phyloP scores from a whole-genome alignment of 2,797 vertebrate species.

The Carduelis carduelis region DNA sequence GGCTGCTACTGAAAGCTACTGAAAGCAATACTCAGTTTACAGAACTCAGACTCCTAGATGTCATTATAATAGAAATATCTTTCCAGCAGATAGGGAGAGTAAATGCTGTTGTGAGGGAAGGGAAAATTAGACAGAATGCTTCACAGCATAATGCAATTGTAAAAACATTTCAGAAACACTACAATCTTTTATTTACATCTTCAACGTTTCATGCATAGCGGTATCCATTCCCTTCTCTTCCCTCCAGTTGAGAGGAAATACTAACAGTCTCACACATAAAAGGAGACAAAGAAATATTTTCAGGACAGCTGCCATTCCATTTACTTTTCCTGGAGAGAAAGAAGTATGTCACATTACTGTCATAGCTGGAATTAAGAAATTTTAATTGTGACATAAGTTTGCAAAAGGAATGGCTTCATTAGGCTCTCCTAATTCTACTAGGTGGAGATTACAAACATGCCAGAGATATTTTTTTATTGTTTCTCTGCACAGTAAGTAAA shows the following conservation, averaged over 20 bases:
- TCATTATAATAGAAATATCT: neutral
- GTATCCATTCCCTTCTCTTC: neutral
- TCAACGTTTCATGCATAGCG: neutral
- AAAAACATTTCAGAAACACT: neutral
- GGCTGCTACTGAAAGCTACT: neutral
- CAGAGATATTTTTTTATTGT: neutral
- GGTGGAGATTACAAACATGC: neutral
- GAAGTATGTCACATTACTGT: neutral
- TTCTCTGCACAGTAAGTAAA: neutral
- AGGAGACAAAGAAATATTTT: neutral
- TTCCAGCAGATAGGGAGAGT: neutral
- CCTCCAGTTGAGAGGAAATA: neutral
- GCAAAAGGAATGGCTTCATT: neutral
- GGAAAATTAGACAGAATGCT: neutral
- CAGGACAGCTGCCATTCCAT: neutral
- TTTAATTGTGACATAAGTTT: neutral
- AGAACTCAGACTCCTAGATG: neutral
- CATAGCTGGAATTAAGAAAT: neutral
- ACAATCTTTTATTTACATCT: neutral
- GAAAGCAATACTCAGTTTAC: neutral
- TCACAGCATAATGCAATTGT: neutral
- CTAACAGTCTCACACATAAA: neutral
- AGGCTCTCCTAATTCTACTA: neutral
- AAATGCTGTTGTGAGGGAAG: neutral
- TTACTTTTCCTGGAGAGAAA: neutral